Conservation (phyloP, 2,888 invertebrate species). For the Athetis lepigone region DNA sequence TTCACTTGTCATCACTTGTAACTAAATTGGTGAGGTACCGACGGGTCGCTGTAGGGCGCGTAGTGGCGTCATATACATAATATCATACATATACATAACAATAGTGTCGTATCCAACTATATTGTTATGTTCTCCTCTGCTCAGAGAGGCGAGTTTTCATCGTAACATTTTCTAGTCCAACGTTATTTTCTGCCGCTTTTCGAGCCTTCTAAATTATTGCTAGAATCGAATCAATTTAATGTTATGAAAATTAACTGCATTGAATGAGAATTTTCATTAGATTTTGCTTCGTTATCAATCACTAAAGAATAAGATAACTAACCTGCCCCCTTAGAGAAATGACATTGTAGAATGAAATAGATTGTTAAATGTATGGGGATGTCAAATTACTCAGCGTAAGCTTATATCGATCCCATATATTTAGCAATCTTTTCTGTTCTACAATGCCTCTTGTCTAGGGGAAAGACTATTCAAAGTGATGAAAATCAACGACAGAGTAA, state of each 20-base stretch:
- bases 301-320: no score
- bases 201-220: neutral
- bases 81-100: slow-evolving; percentile 11
- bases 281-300: no score
- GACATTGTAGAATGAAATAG: no score
- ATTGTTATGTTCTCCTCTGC: slow-evolving; percentile 19
- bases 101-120: slow-evolving; percentile 20
- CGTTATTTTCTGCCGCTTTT: slow-evolving; percentile 11
- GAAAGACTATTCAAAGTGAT: neutral
- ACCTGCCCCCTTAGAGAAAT: no score
- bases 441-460: no score
- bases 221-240: no score
- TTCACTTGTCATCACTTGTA: slow-evolving; percentile 41
- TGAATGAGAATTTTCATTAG: no score
- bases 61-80: slow-evolving; percentile 28
- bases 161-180: neutral
- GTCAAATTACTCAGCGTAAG: no score
- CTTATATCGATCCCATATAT: no score
- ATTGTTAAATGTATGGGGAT: no score
- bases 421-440: no score
- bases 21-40: slow-evolving; percentile 32
- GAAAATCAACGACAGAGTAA: neutral
- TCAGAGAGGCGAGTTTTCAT: slow-evolving; percentile 14
- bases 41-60: slow-evolving; percentile 19
- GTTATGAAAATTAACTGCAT: no score